Percentiles rank a stretch among this genome's conserved stretches.
phyloP scores from a whole-genome alignment of 2,113 vertebrate genomes.

The Vidua macroura region DNA sequence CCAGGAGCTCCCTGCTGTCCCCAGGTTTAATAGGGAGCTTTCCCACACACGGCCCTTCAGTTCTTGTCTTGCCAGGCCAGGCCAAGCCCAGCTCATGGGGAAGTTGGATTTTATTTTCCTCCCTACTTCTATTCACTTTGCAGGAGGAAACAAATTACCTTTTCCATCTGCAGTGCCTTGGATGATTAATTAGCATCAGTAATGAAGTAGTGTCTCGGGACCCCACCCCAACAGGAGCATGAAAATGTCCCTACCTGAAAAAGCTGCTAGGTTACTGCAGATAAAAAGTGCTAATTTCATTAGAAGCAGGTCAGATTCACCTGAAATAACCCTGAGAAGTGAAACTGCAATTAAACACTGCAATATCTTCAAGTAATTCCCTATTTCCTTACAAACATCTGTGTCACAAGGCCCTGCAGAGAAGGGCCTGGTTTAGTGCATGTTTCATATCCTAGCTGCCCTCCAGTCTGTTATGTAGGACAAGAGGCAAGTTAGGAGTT shows the following conservation, averaged over 20 bases:
- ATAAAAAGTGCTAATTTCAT: constrained; percentile 45
- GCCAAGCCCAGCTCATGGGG: background rate
- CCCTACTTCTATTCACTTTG: constrained; percentile 16
- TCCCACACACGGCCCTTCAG: constrained; percentile 42
- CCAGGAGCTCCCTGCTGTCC: constrained; percentile 50
- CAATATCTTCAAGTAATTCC: background rate
- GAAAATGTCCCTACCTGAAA: background rate
- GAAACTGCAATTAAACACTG: background rate
- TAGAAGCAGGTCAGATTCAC: constrained; percentile 58
- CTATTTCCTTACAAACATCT: background rate
- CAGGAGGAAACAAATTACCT: constrained; percentile 40
- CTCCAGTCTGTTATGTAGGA: background rate
- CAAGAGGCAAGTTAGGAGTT: background rate
- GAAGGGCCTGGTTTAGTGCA: background rate
- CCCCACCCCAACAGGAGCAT: background rate
- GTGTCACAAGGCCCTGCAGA: background rate
- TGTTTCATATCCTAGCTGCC: background rate
- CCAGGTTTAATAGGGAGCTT: constrained; percentile 63
- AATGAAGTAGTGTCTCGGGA: constrained; percentile 42
- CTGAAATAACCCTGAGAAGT: constrained; percentile 35
- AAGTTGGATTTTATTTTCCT: background rate
- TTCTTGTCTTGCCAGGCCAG: background rate
- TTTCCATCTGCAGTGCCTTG: background rate
- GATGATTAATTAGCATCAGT: constrained; percentile 44
- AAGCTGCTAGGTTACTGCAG: constrained; percentile 21